These are phyloP conservation scores for Mobula hypostoma DNA, from an alignment of 2,113 vertebrate genomes.

Conservation along the genomic window DNA sequence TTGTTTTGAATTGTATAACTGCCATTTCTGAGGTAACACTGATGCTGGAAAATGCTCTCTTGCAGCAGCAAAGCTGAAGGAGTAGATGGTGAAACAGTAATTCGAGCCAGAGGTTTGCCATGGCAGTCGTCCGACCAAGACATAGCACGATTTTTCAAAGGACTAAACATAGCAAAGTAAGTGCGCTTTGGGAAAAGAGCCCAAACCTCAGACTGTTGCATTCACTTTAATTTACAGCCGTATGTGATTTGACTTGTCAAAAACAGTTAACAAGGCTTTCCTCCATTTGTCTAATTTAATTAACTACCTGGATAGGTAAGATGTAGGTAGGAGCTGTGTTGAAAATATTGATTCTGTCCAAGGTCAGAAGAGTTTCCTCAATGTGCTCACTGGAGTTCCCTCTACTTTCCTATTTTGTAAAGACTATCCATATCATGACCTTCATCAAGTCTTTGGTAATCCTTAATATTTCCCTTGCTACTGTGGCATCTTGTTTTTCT, in stretches of 20 bases:
- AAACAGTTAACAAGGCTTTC: not conserved
- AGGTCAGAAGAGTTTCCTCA: not conserved
- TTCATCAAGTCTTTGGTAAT: not conserved
- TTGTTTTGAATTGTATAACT: not conserved
- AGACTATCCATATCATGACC: not conserved
- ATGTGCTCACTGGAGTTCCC: not conserved
- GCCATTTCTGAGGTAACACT: not conserved
- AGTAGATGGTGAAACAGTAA: constrained; percentile 88
- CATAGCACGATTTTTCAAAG: constrained; percentile 93
- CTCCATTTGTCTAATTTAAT: not conserved
- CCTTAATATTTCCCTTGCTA: not conserved
- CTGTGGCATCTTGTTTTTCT: not conserved
- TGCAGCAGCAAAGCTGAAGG: constrained; percentile 81
- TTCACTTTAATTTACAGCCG: not conserved
- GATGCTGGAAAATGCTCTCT: not conserved
- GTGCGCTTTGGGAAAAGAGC: constrained; percentile 39
- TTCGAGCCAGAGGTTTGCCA: constrained; percentile 85
- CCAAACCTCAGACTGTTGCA: not conserved
- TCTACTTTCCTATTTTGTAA: not conserved
- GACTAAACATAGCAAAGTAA: constrained; percentile 94
- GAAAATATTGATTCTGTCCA: not conserved
- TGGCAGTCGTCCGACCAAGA: constrained; percentile 98
- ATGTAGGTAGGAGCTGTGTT: no score
- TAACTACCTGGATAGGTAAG: no score
- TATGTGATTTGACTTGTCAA: not conserved